These are phyloP conservation scores for Xiphophorus birchmanni DNA, from an alignment of 2,797 vertebrate species.

Conservation along the genomic window DNA sequence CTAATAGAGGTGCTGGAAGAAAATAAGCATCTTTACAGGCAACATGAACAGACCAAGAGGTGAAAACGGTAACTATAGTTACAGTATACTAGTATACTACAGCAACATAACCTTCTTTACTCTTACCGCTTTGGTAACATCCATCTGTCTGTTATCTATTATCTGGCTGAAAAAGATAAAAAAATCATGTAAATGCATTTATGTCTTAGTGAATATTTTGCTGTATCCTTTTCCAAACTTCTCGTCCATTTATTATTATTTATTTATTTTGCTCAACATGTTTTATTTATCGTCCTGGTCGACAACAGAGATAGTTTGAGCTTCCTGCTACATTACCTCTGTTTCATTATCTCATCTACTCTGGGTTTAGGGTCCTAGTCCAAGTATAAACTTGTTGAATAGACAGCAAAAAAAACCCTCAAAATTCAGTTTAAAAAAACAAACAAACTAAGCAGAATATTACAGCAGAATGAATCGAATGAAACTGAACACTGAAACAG, in stretches of 20 bases:
- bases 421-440: not conserved
- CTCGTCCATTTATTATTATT: not conserved
- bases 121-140: not conserved
- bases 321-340: not conserved
- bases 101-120: not conserved
- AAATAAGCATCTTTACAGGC: no score
- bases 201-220: not conserved
- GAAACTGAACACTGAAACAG: not conserved
- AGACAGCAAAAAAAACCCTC: not conserved
- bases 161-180: not conserved
- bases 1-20: not conserved
- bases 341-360: not conserved
- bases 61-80: no score
- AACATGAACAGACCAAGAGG: not conserved
- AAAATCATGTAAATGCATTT: not conserved
- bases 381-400: not conserved
- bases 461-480: not conserved
- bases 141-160: not conserved
- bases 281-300: not conserved
- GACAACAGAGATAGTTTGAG: not conserved
- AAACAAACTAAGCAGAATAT: not conserved
- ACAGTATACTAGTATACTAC: not conserved
- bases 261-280: not conserved
- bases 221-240: not conserved
- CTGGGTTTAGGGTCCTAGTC: not conserved